Conservation (phyloP, 2,888 invertebrate species). For the Troides oblongomaculatus region DNA sequence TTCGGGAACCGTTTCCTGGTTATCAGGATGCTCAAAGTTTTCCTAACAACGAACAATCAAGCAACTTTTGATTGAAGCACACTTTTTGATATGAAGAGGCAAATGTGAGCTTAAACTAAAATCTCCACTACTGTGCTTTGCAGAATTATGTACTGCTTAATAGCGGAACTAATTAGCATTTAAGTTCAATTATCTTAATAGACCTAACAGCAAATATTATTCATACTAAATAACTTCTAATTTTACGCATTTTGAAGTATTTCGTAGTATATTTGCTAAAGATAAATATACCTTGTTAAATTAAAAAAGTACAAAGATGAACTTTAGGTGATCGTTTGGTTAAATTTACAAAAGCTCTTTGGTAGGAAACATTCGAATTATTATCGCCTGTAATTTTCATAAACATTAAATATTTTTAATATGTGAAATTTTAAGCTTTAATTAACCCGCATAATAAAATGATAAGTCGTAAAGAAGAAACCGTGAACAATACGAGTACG, state of each 20-base stretch:
- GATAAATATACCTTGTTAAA: no score
- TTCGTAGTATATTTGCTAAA: no score
- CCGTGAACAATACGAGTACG: neutral
- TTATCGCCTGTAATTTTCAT: neutral
- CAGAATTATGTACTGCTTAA: no score
- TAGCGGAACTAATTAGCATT: no score
- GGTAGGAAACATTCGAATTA: no score
- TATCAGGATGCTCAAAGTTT: slow-evolving; percentile 23
- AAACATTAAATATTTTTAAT: neutral
- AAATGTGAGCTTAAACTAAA: neutral
- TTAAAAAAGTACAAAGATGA: no score
- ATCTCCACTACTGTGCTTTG: neutral
- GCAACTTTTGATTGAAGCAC: slow-evolving; percentile 25
- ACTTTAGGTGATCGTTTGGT: no score
- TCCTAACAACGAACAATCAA: slow-evolving; percentile 17
- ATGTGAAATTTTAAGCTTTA: slow-evolving; percentile 7
- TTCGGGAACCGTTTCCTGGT: slow-evolving; percentile 18
- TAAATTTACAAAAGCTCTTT: no score
- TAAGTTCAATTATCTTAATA: no score
- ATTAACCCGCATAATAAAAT: slow-evolving; percentile 26
- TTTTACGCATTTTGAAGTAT: no score
- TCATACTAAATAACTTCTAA: no score
- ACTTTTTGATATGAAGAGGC: slow-evolving; percentile 1
- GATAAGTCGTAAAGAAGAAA: slow-evolving; percentile 18
- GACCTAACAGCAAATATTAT: no score